Base-by-base conservation (phyloP, 2,113 vertebrate genomes). In the Marmota monax region DNA sequence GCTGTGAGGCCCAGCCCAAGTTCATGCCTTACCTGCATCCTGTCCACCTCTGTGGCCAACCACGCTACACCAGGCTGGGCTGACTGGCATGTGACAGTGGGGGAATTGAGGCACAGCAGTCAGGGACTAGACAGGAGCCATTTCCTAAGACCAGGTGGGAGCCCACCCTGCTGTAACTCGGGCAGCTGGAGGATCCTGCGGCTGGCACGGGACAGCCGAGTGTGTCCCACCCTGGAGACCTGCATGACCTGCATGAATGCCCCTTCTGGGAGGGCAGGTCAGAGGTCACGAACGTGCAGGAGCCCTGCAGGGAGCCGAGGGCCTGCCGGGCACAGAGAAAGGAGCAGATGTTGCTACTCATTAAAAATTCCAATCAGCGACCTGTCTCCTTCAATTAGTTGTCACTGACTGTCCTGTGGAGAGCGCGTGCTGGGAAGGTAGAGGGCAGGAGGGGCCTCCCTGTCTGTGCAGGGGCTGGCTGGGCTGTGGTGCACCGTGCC, bases 321-420 rank as follows among this genome's bases (percentile, higher is more conserved):
- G 45, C 79, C 20, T 6, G 92, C 84, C 25, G 3, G 10, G 85
- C 0, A 0, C 10, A 0, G 27, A 37, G 80, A 37, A 63, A 45
- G 67, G 88, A 96, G 72, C 90, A 93, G 97, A 92, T 98, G 98
- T 72, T 95, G 69, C 69, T 4, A 0, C 80, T 97, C 96, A 80
- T 98, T 98, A 98, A 94, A 92, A 94, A 96, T 95, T 85, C 97
- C 85, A 45, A 39, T 95, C 96, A 84, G 76, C 39, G 10, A 92
- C 96, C 95, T 45, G 61, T 42, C 97, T 95, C 88, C 98, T 98
- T 88, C 96, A 56, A 86, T 98, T 97, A 98, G 96, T 97, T 92
- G 95, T 92, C 67, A 73, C 95, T 80, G 94, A 48, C 89, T 96
- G 95, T 93, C 96, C 97, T 92, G 78, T 25, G 92, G 96, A 79